Conservation (phyloP, 2,888 invertebrate genomes). For the Heteromyza rotundicornis region DNA sequence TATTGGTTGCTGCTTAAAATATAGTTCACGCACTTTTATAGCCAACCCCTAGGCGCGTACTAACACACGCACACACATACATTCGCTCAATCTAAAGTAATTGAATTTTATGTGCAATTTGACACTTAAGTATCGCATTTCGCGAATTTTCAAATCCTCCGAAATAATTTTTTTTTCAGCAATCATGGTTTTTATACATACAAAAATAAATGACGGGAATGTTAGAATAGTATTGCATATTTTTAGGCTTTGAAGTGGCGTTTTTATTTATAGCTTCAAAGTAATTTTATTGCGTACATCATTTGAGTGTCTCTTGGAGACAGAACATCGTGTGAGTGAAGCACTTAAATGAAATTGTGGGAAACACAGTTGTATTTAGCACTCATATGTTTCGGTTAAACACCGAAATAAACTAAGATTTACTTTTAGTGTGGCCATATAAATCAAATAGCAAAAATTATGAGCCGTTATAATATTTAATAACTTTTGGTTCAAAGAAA, state of each 20-base stretch:
- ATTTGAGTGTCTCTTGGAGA: too few species aligned
- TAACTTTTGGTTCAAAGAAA: too few species aligned
- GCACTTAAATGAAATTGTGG: too few species aligned
- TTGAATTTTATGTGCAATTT: constrained; percentile 38
- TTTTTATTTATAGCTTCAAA: background rate
- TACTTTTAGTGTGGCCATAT: too few species aligned
- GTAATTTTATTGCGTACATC: background rate
- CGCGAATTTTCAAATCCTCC: background rate
- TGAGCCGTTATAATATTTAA: too few species aligned
- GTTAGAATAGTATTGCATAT: background rate
- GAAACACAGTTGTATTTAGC: too few species aligned
- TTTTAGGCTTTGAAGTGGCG: background rate
- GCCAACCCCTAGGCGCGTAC: constrained; percentile 18
- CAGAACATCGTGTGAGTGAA: too few species aligned
- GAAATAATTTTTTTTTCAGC: background rate
- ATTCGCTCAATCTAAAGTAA: constrained; percentile 28
- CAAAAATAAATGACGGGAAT: background rate
- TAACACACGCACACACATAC: background rate
- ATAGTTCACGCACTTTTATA: constrained; percentile 45
- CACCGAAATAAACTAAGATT: too few species aligned
- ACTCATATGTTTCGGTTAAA: too few species aligned
- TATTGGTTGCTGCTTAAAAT: constrained; percentile 49
- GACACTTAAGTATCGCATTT: background rate
- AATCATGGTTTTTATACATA: too few species aligned
- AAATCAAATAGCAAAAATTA: too few species aligned